phyloP scores from a whole-genome alignment of 2,797 vertebrate genomes.

The Galago senegalensis region DNA sequence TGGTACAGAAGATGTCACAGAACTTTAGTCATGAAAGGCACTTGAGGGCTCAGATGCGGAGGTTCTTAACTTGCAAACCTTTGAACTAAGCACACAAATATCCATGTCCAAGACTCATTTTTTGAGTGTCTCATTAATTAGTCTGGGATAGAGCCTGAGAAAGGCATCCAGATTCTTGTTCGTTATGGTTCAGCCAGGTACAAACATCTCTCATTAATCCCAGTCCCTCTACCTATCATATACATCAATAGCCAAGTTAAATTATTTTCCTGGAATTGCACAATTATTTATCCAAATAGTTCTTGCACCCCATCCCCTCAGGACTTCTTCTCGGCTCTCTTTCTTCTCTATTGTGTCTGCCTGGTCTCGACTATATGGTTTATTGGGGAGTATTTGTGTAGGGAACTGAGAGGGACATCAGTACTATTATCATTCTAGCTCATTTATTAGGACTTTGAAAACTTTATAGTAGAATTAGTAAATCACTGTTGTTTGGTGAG shows the following conservation, averaged over 20 bases:
- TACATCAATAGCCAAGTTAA: not conserved
- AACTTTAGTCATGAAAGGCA: not conserved
- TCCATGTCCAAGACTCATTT: not conserved
- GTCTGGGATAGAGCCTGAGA: not conserved
- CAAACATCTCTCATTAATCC: not conserved
- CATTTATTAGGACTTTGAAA: slow-evolving; percentile 4
- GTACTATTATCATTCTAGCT: not conserved
- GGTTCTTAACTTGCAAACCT: not conserved
- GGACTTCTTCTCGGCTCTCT: not conserved
- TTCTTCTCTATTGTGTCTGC: not conserved
- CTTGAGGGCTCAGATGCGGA: not conserved
- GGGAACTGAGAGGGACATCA: not conserved
- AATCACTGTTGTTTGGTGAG: slow-evolving; percentile 62
- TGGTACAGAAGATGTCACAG: not conserved
- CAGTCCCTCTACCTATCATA: not conserved
- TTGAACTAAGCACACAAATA: too few relatives aligned
- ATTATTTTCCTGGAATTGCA: not conserved
- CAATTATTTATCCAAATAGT: not conserved
- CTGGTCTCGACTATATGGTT: not conserved
- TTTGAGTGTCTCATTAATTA: not conserved
- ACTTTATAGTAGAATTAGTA: slow-evolving; percentile 30
- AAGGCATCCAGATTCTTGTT: slow-evolving; percentile 17
- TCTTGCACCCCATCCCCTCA: not conserved
- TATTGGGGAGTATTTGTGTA: not conserved
- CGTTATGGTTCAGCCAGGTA: not conserved